Conservation (phyloP, 2,113 vertebrate species). For the Leptocoma aspasia region DNA sequence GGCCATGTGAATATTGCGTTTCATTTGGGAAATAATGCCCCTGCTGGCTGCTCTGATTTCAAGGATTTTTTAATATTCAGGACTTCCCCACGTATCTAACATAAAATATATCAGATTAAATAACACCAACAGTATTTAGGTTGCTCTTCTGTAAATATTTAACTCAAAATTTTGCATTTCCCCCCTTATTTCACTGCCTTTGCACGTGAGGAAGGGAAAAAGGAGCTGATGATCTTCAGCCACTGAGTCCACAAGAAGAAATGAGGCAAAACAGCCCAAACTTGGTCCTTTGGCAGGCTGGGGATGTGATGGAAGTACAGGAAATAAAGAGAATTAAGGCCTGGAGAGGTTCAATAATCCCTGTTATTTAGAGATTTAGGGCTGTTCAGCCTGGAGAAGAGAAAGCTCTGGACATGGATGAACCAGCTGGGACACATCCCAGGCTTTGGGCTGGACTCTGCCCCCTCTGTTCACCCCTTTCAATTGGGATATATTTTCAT, state of each 20-base stretch:
- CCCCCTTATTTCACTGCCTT: not conserved
- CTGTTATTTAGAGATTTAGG: not conserved
- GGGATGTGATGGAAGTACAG: not conserved
- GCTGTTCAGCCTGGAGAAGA: not conserved
- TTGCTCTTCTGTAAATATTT: not conserved
- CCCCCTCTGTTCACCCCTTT: not conserved
- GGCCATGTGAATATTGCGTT: accelerated
- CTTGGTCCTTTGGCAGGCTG: not conserved
- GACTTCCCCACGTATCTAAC: not conserved
- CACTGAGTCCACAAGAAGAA: not conserved
- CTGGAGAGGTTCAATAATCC: not conserved
- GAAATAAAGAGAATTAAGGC: not conserved
- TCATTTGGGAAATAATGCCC: not conserved
- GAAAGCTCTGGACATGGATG: not conserved
- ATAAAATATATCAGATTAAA: accelerated
- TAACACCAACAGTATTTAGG: accelerated
- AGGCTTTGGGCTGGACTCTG: not conserved
- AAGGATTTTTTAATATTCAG: not conserved
- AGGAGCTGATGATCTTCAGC: not conserved
- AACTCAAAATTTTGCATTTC: not conserved
- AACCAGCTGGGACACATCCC: not conserved
- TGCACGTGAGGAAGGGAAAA: accelerated
- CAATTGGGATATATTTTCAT: not conserved
- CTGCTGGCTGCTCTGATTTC: not conserved
- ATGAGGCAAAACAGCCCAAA: not conserved